Evolutionary conservation across 2,888 invertebrate species (phyloP).

Genomic region (Stratiomys singularior): DNA sequence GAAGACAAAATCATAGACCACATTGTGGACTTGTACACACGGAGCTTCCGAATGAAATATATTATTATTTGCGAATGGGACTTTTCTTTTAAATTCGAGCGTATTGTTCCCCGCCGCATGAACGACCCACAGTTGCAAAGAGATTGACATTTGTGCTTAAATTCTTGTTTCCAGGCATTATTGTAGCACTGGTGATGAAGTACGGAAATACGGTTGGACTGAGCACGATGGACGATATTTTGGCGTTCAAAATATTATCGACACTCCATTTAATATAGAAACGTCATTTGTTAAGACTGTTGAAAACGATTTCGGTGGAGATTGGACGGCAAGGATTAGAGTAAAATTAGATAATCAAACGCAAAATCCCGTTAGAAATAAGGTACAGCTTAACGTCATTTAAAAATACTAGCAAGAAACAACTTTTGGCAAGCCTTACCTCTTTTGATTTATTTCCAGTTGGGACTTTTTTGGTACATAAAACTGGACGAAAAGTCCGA

Average conservation of each 20-base stretch:
- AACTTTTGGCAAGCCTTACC: conserved; percentile 4
- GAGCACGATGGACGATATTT: conserved; percentile 93
- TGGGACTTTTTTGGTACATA: conserved; percentile 81
- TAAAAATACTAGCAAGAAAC: conserved; percentile 6
- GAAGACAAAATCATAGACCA: no score
- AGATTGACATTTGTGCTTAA: no score
- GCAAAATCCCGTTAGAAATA: conserved; percentile 47
- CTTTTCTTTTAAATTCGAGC: no score
- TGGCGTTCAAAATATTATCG: conserved; percentile 89
- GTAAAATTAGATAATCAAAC: conserved; percentile 62
- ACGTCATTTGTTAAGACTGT: conserved; percentile 90
- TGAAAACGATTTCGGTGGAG: conserved; percentile 85
- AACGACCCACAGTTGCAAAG: no score
- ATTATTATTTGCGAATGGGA: no score
- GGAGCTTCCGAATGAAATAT: no score
- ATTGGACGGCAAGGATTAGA: conserved; percentile 89
- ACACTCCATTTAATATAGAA: conserved; percentile 78
- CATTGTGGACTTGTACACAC: no score
- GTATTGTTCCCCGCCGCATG: no score
- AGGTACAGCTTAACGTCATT: no score
- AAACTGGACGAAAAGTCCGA: conserved; percentile 80
- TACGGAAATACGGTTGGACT: conserved; percentile 88
- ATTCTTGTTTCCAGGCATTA: conserved; percentile 75
- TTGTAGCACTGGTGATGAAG: conserved; percentile 89
- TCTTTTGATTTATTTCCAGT: conserved; percentile 56